Evolutionary conservation across 2,888 invertebrate genomes (phyloP).

Genomic region (Nemoura dubitans): DNA sequence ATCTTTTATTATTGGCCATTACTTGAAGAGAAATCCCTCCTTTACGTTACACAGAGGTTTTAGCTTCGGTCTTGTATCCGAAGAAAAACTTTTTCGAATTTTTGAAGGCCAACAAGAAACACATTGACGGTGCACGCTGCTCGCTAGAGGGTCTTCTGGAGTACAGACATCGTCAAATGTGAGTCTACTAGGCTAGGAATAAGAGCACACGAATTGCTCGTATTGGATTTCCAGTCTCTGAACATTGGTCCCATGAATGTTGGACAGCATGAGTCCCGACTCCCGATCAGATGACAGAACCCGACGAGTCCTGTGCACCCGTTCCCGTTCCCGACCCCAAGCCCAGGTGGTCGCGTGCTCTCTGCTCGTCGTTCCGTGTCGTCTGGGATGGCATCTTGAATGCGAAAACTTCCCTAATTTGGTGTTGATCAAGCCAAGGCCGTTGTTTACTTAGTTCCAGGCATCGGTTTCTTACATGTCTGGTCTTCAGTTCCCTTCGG

Average conservation of each 20-base stretch:
- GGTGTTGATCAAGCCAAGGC: neutral
- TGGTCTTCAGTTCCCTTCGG: neutral
- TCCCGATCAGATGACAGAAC: neutral
- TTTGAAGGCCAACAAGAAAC: conserved; percentile 45
- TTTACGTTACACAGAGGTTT: conserved; percentile 13
- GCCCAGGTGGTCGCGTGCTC: neutral
- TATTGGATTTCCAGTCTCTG: neutral
- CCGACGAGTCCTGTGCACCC: neutral
- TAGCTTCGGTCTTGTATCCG: conserved; percentile 29
- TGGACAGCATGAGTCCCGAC: neutral
- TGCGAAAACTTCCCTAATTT: neutral
- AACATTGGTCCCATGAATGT: neutral
- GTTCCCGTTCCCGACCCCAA: neutral
- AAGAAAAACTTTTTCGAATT: conserved; percentile 43
- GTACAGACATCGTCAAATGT: conserved; percentile 36
- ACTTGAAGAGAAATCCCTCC: conserved; percentile 16
- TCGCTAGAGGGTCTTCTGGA: conserved; percentile 30
- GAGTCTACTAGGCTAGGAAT: conserved; percentile 24
- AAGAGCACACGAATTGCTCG: neutral
- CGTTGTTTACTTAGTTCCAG: neutral
- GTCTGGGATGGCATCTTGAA: neutral
- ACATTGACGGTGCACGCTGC: conserved; percentile 39
- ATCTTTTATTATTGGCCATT: conserved; percentile 39
- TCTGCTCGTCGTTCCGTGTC: neutral
- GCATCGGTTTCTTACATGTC: neutral